Evolutionary conservation across 2,113 vertebrate genomes (phyloP), one percentile per base, ranked within the genome.

Genomic region (Pagrus major): DNA sequence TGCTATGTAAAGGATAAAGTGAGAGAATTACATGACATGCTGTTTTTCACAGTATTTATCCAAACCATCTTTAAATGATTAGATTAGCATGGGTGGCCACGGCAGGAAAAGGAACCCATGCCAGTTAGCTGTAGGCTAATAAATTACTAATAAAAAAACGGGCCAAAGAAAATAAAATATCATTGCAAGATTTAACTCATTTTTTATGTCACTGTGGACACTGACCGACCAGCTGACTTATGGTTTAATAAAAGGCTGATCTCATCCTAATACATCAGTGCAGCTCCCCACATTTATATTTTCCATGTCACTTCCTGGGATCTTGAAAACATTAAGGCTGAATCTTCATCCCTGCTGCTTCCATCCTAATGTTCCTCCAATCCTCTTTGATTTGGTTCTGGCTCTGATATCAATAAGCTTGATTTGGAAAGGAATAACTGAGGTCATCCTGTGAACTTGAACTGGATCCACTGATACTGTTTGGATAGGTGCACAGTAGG

Each of bases 401-500:
- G 86, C 89, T 89, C 84, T 23, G 78, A 68, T 86, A 87, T 90
- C 84, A 81, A 41, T 83, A 11, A 73, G 81, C 65, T 78, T 86
- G 78, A 91, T 85, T 90, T 88, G 76, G 83, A 86, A 21, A 55
- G 66, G 52, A 75, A 84, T 46, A 66, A 21, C 61, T 86, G 84
- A 84, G 76, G 78, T 88, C 86, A 87, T 73, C 84, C 66, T 76
- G 77, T 89, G 90, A 91, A 91, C 84, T 81, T 83, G 87, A 90
- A 86, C 90, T 76, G 80, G 78, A 85, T 88, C 85, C 89, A 91
- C 76, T 70, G 79, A 78, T 47, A 39, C 41, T 91, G 86, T 91
- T 92, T 88, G 83, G 81, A 92, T 91, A 92, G 91, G 81, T 90
- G 88, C 87, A 76, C 71, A 11, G 68, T 52, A 77, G 78, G 87